Evolutionary conservation across 2,797 vertebrate genomes (phyloP).

Genomic region (Peromyscus eremicus): DNA sequence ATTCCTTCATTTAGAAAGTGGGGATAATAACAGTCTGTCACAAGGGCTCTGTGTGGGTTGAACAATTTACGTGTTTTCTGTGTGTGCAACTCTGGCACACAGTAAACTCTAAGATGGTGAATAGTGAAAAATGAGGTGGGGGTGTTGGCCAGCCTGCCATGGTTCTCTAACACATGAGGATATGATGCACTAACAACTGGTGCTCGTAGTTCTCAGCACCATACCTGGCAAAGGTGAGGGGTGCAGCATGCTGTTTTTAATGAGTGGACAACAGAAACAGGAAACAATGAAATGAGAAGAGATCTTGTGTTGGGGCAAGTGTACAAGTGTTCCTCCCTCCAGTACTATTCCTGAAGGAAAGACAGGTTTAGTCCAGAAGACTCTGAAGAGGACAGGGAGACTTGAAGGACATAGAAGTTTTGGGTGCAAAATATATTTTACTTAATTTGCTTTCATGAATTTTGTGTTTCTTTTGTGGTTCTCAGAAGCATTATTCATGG

Average conservation of each 20-base stretch:
- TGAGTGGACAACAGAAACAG: not conserved
- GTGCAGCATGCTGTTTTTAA: fast-evolving
- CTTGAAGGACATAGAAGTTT: not conserved
- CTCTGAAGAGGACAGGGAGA: not conserved
- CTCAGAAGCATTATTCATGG: not conserved
- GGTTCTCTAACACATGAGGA: fast-evolving
- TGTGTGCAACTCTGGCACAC: not conserved
- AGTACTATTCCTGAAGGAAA: not conserved
- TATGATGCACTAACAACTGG: fast-evolving
- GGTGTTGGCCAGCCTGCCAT: fast-evolving
- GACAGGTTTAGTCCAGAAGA: not conserved
- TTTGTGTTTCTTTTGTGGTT: not conserved
- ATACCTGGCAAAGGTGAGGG: fast-evolving
- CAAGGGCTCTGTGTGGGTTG: not conserved
- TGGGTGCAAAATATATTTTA: not conserved
- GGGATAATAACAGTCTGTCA: not conserved
- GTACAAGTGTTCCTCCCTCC: not conserved
- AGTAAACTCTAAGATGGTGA: not conserved
- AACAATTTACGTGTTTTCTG: not conserved
- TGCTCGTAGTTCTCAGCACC: not conserved
- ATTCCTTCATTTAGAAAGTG: not conserved
- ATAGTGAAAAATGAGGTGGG: not conserved
- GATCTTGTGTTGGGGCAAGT: not conserved
- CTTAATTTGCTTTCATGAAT: not conserved
- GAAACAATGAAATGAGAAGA: not conserved